Percentiles rank a stretch among this genome's conserved stretches.
Evolutionary conservation across 2,113 vertebrate genomes (phyloP).

Genomic region (Cathartes aura): DNA sequence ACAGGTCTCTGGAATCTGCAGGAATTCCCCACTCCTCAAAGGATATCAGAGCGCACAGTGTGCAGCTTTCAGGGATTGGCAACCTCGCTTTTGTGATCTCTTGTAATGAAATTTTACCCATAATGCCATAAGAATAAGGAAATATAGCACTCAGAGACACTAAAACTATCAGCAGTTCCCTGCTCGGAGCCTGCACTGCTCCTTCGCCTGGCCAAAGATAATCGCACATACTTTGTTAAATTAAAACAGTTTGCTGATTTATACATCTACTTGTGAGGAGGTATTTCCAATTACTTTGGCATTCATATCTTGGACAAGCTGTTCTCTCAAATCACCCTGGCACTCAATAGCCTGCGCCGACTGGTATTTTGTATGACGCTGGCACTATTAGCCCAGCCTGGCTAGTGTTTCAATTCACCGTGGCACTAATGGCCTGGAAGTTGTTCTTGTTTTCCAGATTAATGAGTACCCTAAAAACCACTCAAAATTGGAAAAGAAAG

Average conservation of each 20-base stretch:
- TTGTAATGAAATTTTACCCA: constrained; percentile 44
- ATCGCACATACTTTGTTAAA: constrained; percentile 58
- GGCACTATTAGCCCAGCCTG: constrained; percentile 77
- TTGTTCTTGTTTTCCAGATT: constrained; percentile 77
- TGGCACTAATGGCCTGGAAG: constrained; percentile 81
- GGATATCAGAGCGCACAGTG: neutral
- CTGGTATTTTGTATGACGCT: constrained; percentile 76
- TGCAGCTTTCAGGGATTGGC: constrained; percentile 56
- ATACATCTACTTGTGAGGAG: constrained; percentile 65
- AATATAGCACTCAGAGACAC: neutral
- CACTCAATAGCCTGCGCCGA: constrained; percentile 66
- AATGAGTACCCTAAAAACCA: constrained; percentile 77
- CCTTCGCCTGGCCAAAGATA: constrained; percentile 23
- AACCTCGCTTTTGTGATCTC: neutral
- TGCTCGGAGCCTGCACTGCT: neutral
- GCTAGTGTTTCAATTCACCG: constrained; percentile 67
- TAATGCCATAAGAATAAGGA: constrained; percentile 1
- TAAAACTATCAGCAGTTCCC: neutral
- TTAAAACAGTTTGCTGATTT: constrained; percentile 75
- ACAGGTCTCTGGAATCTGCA: constrained; percentile 53
- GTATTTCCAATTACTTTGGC: constrained; percentile 81
- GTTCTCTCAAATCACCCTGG: constrained; percentile 81
- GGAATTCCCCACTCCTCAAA: constrained; percentile 60
- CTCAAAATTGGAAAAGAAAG: constrained; percentile 71
- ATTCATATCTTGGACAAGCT: constrained; percentile 76